Percentiles rank a stretch among this genome's conserved stretches.
phyloP scores from a whole-genome alignment of 2,888 invertebrate species.

The Acleris cristana region DNA sequence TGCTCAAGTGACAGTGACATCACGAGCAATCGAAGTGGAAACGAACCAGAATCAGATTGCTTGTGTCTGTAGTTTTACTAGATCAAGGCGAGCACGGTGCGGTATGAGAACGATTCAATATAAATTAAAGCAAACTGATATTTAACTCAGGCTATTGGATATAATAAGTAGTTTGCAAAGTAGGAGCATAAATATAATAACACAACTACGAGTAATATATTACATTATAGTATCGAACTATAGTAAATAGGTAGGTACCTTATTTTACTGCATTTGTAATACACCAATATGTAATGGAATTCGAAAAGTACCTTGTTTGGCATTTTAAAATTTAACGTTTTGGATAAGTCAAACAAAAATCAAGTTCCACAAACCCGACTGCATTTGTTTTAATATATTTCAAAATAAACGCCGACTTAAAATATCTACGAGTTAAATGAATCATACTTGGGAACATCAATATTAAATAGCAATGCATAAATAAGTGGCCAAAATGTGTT shows the following conservation, averaged over 20 bases:
- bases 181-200: not conserved
- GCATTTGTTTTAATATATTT: too few relatives aligned
- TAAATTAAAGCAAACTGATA: conserved; percentile 25
- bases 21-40: conserved; percentile 18
- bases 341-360: too few relatives aligned
- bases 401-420: too few relatives aligned
- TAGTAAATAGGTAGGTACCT: too few relatives aligned
- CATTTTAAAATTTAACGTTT: too few relatives aligned
- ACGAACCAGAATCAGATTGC: conserved; percentile 30
- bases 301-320: too few relatives aligned
- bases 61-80: conserved; percentile 42
- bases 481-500: too few relatives aligned
- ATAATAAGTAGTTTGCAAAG: not conserved
- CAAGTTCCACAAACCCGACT: too few relatives aligned
- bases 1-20: conserved; percentile 23
- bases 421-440: not conserved
- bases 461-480: not conserved
- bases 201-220: conserved; percentile 4
- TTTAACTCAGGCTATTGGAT: conserved; percentile 8
- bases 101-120: conserved; percentile 38
- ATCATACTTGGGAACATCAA: not conserved
- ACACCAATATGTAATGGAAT: too few relatives aligned
- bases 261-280: too few relatives aligned
- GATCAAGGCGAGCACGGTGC: conserved; percentile 54
- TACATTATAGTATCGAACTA: too few relatives aligned